phyloP scores from a whole-genome alignment of 2,113 vertebrate genomes.

The Pyxicephalus adspersus region DNA sequence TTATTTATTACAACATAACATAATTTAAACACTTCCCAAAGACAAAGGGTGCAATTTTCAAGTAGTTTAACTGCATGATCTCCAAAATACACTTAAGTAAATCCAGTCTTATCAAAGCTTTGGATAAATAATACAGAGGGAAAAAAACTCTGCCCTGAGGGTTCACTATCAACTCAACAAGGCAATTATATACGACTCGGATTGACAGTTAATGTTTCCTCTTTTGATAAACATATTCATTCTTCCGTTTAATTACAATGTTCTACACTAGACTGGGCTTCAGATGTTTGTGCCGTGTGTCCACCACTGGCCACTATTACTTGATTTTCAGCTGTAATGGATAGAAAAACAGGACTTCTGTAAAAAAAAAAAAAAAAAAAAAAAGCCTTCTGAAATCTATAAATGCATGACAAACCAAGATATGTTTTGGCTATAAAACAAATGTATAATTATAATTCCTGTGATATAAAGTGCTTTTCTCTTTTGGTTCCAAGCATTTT shows the following conservation, averaged over 20 bases:
- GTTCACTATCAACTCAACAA: conserved; percentile 4
- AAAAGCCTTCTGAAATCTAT: too few relatives aligned
- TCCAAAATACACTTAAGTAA: conserved; percentile 26
- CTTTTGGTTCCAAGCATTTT: too few relatives aligned
- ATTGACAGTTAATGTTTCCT: conserved; percentile 39
- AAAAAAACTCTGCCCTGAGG: conserved; percentile 10
- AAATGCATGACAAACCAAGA: too few relatives aligned
- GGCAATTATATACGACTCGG: conserved; percentile 15
- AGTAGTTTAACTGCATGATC: conserved; percentile 14
- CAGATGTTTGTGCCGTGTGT: conserved; percentile 14
- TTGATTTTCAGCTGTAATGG: conserved; percentile 56
- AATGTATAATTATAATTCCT: too few relatives aligned
- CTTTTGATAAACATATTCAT: conserved; percentile 51
- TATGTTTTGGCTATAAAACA: too few relatives aligned
- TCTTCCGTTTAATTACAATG: too few relatives aligned
- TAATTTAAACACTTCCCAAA: neutral
- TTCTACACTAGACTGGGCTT: too few relatives aligned
- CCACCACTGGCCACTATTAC: conserved; percentile 48
- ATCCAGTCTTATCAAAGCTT: conserved; percentile 10
- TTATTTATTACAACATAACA: neutral
- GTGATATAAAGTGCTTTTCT: too few relatives aligned
- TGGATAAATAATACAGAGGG: neutral
- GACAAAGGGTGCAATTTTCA: conserved; percentile 18
- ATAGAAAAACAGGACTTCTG: conserved; percentile 58
- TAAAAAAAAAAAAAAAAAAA: too few relatives aligned